These are phyloP conservation scores for Hydrotaea cyrtoneurina DNA, from an alignment of 2,888 invertebrate species.

Conservation along the genomic window DNA sequence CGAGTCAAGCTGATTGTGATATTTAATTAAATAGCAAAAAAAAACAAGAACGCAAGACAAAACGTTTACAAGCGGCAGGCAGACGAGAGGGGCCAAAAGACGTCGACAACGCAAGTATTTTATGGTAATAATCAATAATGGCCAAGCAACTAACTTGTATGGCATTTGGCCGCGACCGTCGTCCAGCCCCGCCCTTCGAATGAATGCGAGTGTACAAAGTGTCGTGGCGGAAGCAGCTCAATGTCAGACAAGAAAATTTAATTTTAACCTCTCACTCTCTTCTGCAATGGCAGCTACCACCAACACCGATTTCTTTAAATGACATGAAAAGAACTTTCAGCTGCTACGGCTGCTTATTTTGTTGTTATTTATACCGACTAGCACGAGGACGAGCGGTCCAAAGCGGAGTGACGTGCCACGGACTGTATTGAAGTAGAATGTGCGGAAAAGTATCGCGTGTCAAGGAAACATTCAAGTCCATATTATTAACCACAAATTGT, in stretches of 20 bases:
- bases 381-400: neutral
- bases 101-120: neutral
- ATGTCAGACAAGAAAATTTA: slow-evolving; percentile 42
- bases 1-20: too few relatives aligned
- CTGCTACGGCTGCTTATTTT: neutral
- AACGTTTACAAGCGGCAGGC: too few relatives aligned
- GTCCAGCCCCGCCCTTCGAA: neutral
- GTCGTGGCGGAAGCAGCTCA: slow-evolving; percentile 40
- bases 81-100: too few relatives aligned
- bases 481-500: slow-evolving; percentile 52
- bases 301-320: neutral
- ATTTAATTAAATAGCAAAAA: slow-evolving; percentile 4
- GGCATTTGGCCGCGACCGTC: neutral
- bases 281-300: too few relatives aligned
- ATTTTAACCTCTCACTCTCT: neutral
- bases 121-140: slow-evolving; percentile 39
- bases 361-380: neutral
- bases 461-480: slow-evolving; percentile 54
- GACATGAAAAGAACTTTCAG: neutral
- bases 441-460: slow-evolving; percentile 46
- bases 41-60: too few relatives aligned
- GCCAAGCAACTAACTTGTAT: neutral
- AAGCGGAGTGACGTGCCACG: neutral
- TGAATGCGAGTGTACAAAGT: neutral
- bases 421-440: neutral